These are phyloP conservation scores for Ennomos erosarius DNA, from an alignment of 2,888 invertebrate species.

Conservation along the genomic window DNA sequence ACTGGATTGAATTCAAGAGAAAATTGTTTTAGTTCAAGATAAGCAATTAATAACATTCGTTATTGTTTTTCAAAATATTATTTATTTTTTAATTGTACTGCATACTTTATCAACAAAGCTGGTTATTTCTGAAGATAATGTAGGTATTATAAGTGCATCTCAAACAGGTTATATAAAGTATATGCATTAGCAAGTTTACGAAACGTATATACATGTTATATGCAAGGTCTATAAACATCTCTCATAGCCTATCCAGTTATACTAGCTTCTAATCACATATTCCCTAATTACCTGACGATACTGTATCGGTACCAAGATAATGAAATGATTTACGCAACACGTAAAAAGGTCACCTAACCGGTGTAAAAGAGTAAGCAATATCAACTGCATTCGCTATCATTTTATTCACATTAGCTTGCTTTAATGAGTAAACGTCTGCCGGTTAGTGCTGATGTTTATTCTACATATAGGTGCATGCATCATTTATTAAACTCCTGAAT, in stretches of 20 bases:
- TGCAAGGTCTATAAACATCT: conserved; percentile 9
- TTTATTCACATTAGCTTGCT: conserved; percentile 71
- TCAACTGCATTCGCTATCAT: conserved; percentile 66
- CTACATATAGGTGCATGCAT: conserved; percentile 46
- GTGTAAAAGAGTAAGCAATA: conserved; percentile 66
- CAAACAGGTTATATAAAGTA: conserved; percentile 5
- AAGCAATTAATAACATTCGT: conserved; percentile 10
- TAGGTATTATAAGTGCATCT: not conserved
- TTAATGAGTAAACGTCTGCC: conserved; percentile 64
- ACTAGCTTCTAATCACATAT: conserved; percentile 20
- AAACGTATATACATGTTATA: not conserved
- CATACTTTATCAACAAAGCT: not conserved
- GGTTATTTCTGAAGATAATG: not conserved
- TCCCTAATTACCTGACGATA: conserved; percentile 31
- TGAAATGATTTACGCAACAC: conserved; percentile 45
- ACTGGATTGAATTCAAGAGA: conserved; percentile 2
- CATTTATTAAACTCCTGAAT: not conserved
- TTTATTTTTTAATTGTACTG: no score
- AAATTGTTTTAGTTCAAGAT: conserved; percentile 19
- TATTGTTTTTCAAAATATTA: no score
- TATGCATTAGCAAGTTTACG: conserved; percentile 10
- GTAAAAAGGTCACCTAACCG: conserved; percentile 63
- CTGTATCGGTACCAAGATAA: conserved; percentile 28
- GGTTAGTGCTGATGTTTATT: conserved; percentile 39
- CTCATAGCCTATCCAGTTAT: not conserved